Evolutionary conservation across 1,140 invertebrate genomes (phyloP).

Genomic region (Tetraneura akinire): DNA sequence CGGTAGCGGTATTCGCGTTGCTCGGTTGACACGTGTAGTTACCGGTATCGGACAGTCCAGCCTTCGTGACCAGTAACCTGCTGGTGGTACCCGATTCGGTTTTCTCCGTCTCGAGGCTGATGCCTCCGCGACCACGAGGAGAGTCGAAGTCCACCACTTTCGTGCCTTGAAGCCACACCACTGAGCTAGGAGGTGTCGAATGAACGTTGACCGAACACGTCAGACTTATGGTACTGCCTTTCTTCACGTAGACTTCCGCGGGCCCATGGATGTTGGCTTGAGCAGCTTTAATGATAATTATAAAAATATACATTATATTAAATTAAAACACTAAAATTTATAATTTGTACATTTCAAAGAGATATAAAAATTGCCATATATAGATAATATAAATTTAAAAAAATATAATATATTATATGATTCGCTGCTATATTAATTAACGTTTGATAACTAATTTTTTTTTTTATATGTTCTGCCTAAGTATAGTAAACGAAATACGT

Average conservation of each 20-base stretch:
- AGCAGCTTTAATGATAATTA: constrained; percentile 66
- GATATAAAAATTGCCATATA: too few species aligned
- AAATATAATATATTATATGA: too few species aligned
- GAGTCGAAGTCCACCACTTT: constrained; percentile 83
- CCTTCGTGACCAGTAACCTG: constrained; percentile 84
- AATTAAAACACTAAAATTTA: too few species aligned
- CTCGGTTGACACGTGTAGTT: constrained; percentile 86
- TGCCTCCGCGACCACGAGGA: constrained; percentile 71
- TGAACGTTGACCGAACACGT: constrained; percentile 86
- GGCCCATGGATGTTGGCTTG: constrained; percentile 82
- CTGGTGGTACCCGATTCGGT: constrained; percentile 84
- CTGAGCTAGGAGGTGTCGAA: constrained; percentile 77
- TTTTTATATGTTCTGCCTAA: too few species aligned
- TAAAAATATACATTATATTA: too few species aligned
- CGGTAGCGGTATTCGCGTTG: constrained; percentile 83
- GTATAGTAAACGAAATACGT: too few species aligned
- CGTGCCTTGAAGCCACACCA: constrained; percentile 79
- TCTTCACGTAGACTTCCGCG: constrained; percentile 86
- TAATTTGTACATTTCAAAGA: too few species aligned
- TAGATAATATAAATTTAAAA: too few species aligned
- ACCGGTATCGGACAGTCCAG: constrained; percentile 80
- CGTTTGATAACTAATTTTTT: too few species aligned
- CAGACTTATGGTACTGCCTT: constrained; percentile 85
- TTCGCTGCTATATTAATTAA: too few species aligned
- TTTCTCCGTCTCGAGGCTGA: constrained; percentile 88